These are phyloP conservation scores for Scaptomyza graminum DNA, from an alignment of 1,140 invertebrate species.

Conservation along the genomic window DNA sequence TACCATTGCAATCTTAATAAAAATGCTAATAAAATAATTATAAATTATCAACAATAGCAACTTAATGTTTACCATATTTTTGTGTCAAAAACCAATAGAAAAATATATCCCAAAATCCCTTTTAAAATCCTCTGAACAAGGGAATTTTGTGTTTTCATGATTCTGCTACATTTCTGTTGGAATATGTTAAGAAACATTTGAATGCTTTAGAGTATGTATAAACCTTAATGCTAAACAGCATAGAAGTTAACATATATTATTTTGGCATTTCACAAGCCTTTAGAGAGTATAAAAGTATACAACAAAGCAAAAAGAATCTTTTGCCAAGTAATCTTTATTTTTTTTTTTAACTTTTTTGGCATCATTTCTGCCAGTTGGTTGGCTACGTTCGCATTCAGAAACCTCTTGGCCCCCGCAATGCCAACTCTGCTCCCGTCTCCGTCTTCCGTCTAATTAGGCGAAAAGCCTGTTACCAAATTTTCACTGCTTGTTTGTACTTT, in stretches of 20 bases:
- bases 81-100: no score
- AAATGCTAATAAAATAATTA: no score
- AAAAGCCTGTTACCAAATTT: slow-evolving; percentile 78
- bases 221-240: no score
- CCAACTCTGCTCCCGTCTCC: slow-evolving; percentile 15
- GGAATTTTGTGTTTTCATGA: no score
- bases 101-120: no score
- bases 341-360: slow-evolving; percentile 28
- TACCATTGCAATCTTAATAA: no score
- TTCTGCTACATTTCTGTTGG: no score
- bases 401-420: slow-evolving; percentile 16
- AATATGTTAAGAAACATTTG: no score
- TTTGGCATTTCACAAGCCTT: not conserved
- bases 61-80: no score
- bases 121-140: no score
- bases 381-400: slow-evolving; percentile 32
- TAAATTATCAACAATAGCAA: no score
- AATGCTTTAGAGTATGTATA: no score
- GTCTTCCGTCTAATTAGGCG: slow-evolving; percentile 74
- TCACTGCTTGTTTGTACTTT: slow-evolving; percentile 47
- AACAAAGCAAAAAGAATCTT: slow-evolving; percentile 4
- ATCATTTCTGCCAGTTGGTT: slow-evolving; percentile 66
- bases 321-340: slow-evolving; percentile 43
- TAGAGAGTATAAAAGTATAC: slow-evolving; percentile 8
- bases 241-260: not conserved